Evolutionary conservation across 92 coral and sea anemone genomes (phyloP), one percentile per base, ranked within the genome.

Genomic region (Hydrozoanthus gracilis): DNA sequence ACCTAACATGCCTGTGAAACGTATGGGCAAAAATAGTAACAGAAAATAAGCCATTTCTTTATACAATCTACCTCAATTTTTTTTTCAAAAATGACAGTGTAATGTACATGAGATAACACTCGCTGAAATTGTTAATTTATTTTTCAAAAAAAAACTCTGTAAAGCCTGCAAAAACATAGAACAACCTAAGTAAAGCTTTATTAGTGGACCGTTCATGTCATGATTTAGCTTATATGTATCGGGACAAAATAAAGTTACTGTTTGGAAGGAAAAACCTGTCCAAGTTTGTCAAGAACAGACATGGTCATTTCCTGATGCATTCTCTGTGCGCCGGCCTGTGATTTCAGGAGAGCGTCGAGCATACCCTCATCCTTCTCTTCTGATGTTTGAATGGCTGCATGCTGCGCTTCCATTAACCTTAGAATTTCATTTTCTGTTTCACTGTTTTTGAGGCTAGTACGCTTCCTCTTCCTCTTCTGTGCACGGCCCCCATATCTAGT

Each of bases 201-300:
- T 49, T 60, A 48, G 77, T 71, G 56, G 77, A 73, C 77, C n/a
- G 77, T 73, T 73, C 78, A 73, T 73, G 60, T 49, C 61, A 49
- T 73, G 39, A 73, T 45, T 73, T 73, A 73, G 78, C 61, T 73
- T 73, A 60, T 7, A 73, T 35, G 39, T 27, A 49, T 73, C 78
- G 48, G 60, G 55, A 73, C 35, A 0, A 73, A 73, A 73, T 49
- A 77, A 52, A 54, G 62, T 80, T 70, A 69, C 77, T 88, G 74
- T 88, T 88, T 71, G 46, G 87, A 88, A 80, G 90, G 71, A 64
- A 89, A 89, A 85, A 85, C 77, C 71, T 83, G 71, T 47, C 80
- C 87, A 39, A 82, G 76, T 82, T 82, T 82, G 77, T 55, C 87
- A 16, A 82, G 76, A 44, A 82, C 87, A 66, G 77, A 73, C 82